phyloP scores from a whole-genome alignment of 2,888 invertebrate species.

The Opisthograptis luteolata region DNA sequence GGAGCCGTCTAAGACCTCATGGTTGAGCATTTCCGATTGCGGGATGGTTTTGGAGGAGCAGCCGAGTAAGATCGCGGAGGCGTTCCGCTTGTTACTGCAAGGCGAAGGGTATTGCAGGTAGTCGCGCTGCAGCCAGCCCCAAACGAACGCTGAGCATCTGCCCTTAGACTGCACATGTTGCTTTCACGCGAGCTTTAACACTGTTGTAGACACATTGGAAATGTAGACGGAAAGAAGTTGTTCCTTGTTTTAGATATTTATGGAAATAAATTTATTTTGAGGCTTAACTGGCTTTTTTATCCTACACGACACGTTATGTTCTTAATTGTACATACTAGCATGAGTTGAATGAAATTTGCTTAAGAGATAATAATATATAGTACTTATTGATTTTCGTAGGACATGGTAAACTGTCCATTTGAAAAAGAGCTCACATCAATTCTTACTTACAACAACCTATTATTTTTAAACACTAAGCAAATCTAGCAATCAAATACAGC shows the following conservation, averaged over 20 bases:
- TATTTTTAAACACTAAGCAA: too few species aligned
- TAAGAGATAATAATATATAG: too few species aligned
- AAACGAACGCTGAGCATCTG: constrained; percentile 62
- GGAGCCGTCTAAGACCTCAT: constrained; percentile 97
- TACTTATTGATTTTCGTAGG: too few species aligned
- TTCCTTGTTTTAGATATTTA: constrained; percentile 76
- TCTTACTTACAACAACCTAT: too few species aligned
- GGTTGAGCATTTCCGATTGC: constrained; percentile 99
- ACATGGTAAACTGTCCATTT: too few species aligned
- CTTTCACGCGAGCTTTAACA: constrained; percentile 82
- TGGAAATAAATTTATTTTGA: constrained; percentile 77
- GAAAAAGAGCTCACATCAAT: too few species aligned
- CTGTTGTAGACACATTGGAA: constrained; percentile 76
- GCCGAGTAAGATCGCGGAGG: constrained; percentile 98
- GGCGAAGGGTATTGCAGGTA: constrained; percentile 98
- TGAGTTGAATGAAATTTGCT: background rate
- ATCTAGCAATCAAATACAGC: too few species aligned
- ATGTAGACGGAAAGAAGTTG: constrained; percentile 72
- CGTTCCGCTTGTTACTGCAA: constrained; percentile 98
- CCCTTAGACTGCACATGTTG: constrained; percentile 74
- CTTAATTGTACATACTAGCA: background rate
- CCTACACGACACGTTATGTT: constrained; percentile 1
- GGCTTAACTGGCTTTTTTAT: constrained; percentile 57
- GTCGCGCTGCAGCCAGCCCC: constrained; percentile 52
- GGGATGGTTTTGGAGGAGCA: constrained; percentile 99